phyloP scores from a whole-genome alignment of 2,797 vertebrate genomes.

The Gymnodraco acuticeps region DNA sequence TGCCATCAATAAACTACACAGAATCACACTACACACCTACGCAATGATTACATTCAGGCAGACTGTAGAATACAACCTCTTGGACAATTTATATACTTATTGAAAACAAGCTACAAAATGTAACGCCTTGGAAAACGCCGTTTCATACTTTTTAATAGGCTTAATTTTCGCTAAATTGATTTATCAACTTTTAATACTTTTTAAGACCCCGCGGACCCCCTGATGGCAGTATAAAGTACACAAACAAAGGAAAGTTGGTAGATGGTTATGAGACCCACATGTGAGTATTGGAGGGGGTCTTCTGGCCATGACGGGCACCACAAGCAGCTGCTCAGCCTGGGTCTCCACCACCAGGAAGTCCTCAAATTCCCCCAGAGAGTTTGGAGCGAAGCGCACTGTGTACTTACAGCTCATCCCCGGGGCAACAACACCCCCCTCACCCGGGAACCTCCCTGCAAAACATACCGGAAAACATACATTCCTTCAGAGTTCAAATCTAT shows the following conservation, averaged over 20 bases:
- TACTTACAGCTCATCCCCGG: conserved; percentile 96
- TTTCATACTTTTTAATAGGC: too few relatives aligned
- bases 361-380: conserved; percentile 89
- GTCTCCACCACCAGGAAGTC: conserved; percentile 91
- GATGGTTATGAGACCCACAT: conserved; percentile 79
- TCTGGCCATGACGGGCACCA: conserved; percentile 88
- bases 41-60: too few relatives aligned
- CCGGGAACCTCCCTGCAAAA: conserved; percentile 91
- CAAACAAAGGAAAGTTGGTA: fast-evolving
- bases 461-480: neutral
- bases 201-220: too few relatives aligned
- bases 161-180: too few relatives aligned
- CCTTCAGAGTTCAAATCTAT: too few relatives aligned
- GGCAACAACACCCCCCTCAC: conserved; percentile 90
- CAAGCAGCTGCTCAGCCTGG: conserved; percentile 83
- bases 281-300: conserved; percentile 91
- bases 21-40: too few relatives aligned
- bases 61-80: too few relatives aligned
- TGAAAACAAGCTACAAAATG: too few relatives aligned
- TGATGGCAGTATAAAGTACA: neutral
- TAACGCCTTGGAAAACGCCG: too few relatives aligned
- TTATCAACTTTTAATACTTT: too few relatives aligned
- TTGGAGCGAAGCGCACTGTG: conserved; percentile 89
- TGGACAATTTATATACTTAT: too few relatives aligned
- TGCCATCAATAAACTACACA: too few relatives aligned